Evolutionary conservation across 2,797 vertebrate genomes (phyloP).

Genomic region (Anas bahamensis): DNA sequence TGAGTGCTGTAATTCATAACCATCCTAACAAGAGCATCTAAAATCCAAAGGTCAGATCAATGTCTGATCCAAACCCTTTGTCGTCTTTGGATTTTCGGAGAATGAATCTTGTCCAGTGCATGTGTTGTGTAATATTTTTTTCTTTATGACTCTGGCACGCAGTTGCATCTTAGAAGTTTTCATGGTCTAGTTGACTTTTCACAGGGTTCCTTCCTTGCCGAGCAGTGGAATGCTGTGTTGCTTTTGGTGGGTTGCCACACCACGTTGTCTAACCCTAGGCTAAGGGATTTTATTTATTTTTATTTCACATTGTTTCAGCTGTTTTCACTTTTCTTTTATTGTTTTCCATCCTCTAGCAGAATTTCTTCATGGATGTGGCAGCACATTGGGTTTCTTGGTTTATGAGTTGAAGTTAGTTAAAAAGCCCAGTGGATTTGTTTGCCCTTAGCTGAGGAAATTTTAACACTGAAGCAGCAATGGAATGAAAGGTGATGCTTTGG

Average conservation of each 20-base stretch:
- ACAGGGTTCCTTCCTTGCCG: neutral
- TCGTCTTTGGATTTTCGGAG: neutral
- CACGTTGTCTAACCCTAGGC: conserved; percentile 37
- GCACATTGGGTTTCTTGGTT: conserved; percentile 6
- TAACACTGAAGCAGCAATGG: neutral
- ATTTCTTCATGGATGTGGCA: conserved; percentile 49
- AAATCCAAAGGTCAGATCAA: neutral
- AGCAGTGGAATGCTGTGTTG: neutral
- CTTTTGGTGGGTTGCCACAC: conserved; percentile 37
- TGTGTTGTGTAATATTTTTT: neutral
- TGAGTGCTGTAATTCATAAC: neutral
- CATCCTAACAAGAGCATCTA: neutral
- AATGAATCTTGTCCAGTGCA: neutral
- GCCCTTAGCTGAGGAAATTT: neutral
- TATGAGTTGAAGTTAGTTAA: neutral
- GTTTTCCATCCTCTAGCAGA: conserved; percentile 39
- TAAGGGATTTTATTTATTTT: conserved; percentile 63
- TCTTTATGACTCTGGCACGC: neutral
- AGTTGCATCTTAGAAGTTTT: neutral
- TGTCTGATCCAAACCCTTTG: neutral
- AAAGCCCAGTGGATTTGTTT: neutral
- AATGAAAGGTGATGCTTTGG: neutral
- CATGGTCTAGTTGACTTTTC: neutral
- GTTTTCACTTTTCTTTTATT: conserved; percentile 68
- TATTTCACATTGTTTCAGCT: conserved; percentile 75